Base-by-base conservation (phyloP, 2,888 invertebrate genomes). In the Ferdinandea cuprea region DNA sequence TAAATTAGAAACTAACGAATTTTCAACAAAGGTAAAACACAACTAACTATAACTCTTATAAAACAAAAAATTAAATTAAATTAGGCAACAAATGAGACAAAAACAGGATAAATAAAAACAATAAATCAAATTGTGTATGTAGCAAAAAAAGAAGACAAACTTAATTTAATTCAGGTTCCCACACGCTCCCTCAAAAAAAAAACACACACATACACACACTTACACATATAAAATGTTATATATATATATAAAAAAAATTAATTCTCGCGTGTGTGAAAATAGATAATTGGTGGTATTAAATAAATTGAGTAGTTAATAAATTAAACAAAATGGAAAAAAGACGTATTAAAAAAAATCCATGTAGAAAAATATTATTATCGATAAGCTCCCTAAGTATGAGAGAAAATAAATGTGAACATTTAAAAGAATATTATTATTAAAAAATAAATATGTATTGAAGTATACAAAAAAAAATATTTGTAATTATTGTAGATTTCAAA, bases 221-320 rank as follows among this genome's bases (percentile, higher is more conserved):
- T 13, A 61, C 11, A 54, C 21, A 54, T 17, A 32, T 35, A 65
- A 28, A 58, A 56, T n/a, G n/a, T n/a, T n/a, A n/a, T n/a, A n/a
- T n/a, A n/a, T n/a, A n/a, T 32, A 50, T 17, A 58, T 46, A 28
- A 30, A 37, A 59, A 19, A 58, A 56, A 32, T 37, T 11, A 65
- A 59, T 42, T 77, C 72, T 52, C 44, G 58, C 50, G 69, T 79
- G 74, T 84, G 84, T 79, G 77, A 72, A 84, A 84, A 84, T 83
- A 78, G 78, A 72, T 15, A 76, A 83, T 83, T 83, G 72, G 83
- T 83, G 83, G 78, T 78, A 78, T 83, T 83, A 83, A 83, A 83
- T 78, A 78, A 83, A 83, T 83, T 83, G 13, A 83, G 78, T 83
- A 83, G 83, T 72, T 77, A 83, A 83, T 73, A 77, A 76, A 76